These are phyloP conservation scores for Camponotus fellah DNA, from an alignment of 2,888 invertebrate genomes.

Conservation along the genomic window DNA sequence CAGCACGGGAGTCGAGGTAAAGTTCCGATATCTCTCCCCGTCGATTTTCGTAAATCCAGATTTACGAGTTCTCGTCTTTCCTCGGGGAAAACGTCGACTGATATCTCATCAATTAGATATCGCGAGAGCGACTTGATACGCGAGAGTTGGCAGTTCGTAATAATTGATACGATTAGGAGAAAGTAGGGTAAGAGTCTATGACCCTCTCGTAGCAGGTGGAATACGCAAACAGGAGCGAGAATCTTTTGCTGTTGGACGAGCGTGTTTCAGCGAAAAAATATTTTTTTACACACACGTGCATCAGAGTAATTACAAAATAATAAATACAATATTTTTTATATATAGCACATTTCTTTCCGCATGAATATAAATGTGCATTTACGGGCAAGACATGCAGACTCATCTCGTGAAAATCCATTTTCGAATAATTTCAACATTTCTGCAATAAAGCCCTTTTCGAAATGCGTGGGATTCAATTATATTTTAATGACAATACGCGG, in stretches of 20 bases:
- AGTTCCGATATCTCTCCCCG: conserved; percentile 15
- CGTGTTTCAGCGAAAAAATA: not conserved
- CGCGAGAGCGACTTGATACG: conserved; percentile 15
- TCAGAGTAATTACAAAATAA: not conserved
- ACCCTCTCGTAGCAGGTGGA: conserved; percentile 39
- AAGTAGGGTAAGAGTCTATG: conserved; percentile 55
- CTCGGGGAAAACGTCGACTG: conserved; percentile 18
- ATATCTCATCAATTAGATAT: conserved; percentile 33
- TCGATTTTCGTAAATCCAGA: conserved; percentile 38
- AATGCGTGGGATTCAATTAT: not conserved
- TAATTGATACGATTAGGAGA: conserved; percentile 56
- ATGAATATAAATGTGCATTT: not conserved
- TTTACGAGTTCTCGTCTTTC: not conserved
- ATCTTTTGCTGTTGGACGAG: not conserved
- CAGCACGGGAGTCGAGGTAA: conserved; percentile 28
- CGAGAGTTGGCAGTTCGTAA: conserved; percentile 43
- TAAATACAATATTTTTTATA: not conserved
- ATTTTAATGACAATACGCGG: not conserved
- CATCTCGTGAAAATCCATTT: not conserved
- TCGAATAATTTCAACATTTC: not conserved
- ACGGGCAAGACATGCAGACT: not conserved
- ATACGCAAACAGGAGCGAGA: conserved; percentile 31
- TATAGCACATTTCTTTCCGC: not conserved
- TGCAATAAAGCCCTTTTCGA: not conserved
- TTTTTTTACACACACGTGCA: not conserved